Percentiles rank a stretch among this genome's conserved stretches.
phyloP scores from a whole-genome alignment of 2,888 invertebrate species.

The Pasiphila rectangulata region DNA sequence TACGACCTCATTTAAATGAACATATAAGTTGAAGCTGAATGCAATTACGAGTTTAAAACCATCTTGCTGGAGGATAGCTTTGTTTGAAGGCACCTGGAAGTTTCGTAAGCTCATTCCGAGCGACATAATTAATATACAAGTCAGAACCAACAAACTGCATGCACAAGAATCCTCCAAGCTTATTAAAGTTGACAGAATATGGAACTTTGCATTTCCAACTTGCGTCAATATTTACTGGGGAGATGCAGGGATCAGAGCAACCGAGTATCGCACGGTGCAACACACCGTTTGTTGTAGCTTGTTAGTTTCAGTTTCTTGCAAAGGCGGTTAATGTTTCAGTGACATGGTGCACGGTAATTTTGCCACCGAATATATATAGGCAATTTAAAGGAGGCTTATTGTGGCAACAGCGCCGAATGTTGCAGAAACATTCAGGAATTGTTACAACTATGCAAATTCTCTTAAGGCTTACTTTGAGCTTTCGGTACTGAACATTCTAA shows the following conservation, averaged over 20 bases:
- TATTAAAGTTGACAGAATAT: not conserved
- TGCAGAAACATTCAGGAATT: no score
- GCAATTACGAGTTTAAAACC: not conserved
- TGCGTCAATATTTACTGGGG: not conserved
- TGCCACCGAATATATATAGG: not conserved
- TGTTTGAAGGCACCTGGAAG: not conserved
- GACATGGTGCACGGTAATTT: not conserved
- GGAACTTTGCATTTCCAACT: not conserved
- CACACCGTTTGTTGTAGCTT: not conserved
- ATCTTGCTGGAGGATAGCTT: no score
- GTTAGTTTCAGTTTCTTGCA: not conserved
- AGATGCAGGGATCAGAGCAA: not conserved
- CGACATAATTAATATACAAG: slow-evolving; percentile 2
- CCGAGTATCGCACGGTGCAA: not conserved
- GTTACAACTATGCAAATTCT: no score
- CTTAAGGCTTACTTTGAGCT: no score
- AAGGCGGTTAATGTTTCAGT: not conserved
- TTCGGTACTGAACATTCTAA: no score
- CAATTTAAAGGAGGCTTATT: no score
- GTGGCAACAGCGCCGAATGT: no score
- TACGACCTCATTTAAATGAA: not conserved
- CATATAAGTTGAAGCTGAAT: not conserved
- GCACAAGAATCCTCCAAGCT: not conserved
- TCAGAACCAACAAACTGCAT: slow-evolving; percentile 4
- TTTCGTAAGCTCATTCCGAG: not conserved